Conservation (phyloP, 2,113 vertebrate species). For the Physeter macrocephalus region DNA sequence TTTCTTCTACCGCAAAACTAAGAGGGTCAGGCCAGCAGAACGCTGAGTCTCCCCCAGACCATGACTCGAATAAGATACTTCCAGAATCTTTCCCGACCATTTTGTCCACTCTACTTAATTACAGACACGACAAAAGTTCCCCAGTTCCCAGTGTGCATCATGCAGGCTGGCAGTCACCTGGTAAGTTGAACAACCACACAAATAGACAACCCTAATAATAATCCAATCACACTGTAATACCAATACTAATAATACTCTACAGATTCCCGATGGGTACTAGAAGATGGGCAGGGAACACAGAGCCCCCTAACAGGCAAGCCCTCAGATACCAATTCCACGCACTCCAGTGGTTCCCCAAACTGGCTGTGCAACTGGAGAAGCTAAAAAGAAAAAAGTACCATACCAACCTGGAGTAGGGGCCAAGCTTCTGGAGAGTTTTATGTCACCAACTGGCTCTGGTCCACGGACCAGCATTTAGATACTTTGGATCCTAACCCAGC, state of each 20-base stretch:
- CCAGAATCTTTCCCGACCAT: background rate
- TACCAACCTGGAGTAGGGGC: background rate
- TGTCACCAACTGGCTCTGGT: background rate
- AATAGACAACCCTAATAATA: background rate
- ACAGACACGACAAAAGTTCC: background rate
- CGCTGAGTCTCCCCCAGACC: accelerated
- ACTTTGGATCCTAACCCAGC: background rate
- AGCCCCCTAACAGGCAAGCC: background rate
- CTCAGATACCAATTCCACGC: background rate
- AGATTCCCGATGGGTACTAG: background rate
- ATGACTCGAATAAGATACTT: background rate
- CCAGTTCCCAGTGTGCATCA: background rate
- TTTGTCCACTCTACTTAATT: background rate
- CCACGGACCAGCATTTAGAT: background rate
- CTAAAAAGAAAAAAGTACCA: background rate
- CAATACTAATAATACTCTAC: background rate
- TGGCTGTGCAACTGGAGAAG: background rate
- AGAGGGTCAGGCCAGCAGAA: background rate
- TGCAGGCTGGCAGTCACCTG: background rate
- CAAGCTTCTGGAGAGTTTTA: background rate
- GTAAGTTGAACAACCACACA: background rate
- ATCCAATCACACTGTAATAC: too few relatives aligned
- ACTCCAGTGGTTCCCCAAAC: too few relatives aligned
- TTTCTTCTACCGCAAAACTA: background rate
- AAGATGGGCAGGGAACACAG: accelerated